These are phyloP conservation scores for Cyprinodon tularosa DNA, from an alignment of 2,113 vertebrate species.

Conservation along the genomic window DNA sequence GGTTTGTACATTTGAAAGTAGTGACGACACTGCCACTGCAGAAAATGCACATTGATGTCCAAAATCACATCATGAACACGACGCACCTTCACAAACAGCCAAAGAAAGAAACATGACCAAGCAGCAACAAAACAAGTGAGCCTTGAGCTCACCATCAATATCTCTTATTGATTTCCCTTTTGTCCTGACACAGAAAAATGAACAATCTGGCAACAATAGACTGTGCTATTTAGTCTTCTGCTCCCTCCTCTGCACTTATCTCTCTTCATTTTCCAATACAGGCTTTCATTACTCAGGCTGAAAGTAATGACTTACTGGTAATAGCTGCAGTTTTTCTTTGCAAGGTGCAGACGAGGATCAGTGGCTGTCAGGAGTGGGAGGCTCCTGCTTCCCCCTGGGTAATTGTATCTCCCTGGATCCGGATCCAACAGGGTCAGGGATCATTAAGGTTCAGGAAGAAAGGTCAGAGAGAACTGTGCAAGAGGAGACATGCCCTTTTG, in stretches of 20 bases:
- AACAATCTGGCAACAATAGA: constrained; percentile 60
- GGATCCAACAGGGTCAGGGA: constrained; percentile 10
- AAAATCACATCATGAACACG: constrained; percentile 18
- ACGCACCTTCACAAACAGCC: constrained; percentile 23
- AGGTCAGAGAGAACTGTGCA: background rate
- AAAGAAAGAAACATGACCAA: constrained; percentile 42
- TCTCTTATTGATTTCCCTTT: constrained; percentile 63
- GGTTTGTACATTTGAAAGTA: background rate
- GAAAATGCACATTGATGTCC: constrained; percentile 3
- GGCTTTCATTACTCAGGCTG: constrained; percentile 44
- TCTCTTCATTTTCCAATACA: constrained; percentile 45
- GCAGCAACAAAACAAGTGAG: constrained; percentile 54
- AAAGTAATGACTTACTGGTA: constrained; percentile 46
- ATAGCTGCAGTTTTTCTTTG: constrained; percentile 35
- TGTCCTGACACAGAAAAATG: constrained; percentile 52
- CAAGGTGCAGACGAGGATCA: constrained; percentile 20
- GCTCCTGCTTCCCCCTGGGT: constrained; percentile 21
- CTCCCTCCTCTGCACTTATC: constrained; percentile 37
- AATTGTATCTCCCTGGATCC: constrained; percentile 41
- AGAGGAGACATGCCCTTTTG: background rate
- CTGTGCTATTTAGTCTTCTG: constrained; percentile 33
- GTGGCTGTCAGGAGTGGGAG: constrained; percentile 6
- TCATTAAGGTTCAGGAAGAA: constrained; percentile 34
- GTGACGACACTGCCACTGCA: constrained; percentile 21
- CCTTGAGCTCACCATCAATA: constrained; percentile 62